Base-by-base conservation (phyloP, 1,140 invertebrate genomes). In the Drosophila ercepeae region DNA sequence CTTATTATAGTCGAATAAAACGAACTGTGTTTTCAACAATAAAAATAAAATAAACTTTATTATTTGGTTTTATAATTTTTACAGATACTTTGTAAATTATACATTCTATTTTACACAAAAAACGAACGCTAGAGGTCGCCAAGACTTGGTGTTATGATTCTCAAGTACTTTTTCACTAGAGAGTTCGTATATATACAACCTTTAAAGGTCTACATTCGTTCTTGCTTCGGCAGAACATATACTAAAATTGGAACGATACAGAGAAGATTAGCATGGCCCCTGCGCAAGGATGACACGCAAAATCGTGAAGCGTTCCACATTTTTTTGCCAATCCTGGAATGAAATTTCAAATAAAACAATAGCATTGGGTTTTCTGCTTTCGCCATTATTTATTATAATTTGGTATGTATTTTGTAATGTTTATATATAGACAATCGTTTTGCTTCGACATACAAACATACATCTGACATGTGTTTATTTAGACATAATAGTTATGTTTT, bases 211-310 rank as follows among this genome's bases (percentile, higher is more conserved):
- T 95, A 94, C 94, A 95, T 94, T 90, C 73, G 94, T 94, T 94
- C 94, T 94, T 93, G 94, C 94, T 95, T 95, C 94, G 94, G 94
- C 94, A 94, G 94, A 94, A 95, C 94, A 94, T 95, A 95, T 94
- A 95, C 94, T 94, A 94, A 94, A 94, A 95, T 94, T 94, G 95
- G 95, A 96, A 96, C 95, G 95, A 96, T 96, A 96, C 95, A 96
- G 95, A 96, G 95, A 96, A 96, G 95, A 96, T 96, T 96, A 96
- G 95, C 96, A 96, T 96, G 95, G 95, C 95, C 95, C 95, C 95
- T 96, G 95, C 95, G 96, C 95, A 96, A 96, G 95, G 95, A 96
- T 96, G 95, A 96, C 95, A 96, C 95, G 95, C 95, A 96, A 96
- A 96, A 96, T 96, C 95, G 94, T 96, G 94, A 95, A 95, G 95